These are phyloP conservation scores for Brassicogethes aeneus DNA, from an alignment of 2,888 invertebrate genomes.

Conservation along the genomic window DNA sequence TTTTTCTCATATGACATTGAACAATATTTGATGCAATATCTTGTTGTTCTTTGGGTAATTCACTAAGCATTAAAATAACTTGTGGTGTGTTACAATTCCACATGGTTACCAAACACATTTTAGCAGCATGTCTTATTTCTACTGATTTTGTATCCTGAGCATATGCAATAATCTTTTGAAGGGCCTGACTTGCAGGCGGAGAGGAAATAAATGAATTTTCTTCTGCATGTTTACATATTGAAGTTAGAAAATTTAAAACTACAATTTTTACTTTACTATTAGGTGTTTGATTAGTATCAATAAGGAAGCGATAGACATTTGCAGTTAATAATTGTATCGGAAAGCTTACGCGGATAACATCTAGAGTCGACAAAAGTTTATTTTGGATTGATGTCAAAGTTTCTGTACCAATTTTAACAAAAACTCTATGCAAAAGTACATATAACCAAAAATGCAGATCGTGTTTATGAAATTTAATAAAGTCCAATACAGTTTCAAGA, in stretches of 20 bases:
- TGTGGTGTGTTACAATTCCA: constrained; percentile 88
- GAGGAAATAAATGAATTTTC: constrained; percentile 39
- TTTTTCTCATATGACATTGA: constrained; percentile 63
- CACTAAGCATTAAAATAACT: constrained; percentile 71
- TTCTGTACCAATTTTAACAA: constrained; percentile 79
- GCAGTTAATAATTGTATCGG: constrained; percentile 57
- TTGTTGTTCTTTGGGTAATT: constrained; percentile 63
- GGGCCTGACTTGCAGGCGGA: constrained; percentile 51
- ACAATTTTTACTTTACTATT: constrained; percentile 73
- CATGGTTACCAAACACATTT: constrained; percentile 62
- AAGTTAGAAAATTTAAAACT: constrained; percentile 58
- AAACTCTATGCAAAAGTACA: constrained; percentile 64
- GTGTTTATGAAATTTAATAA: constrained; percentile 75
- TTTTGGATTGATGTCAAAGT: constrained; percentile 84
- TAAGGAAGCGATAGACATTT: constrained; percentile 69
- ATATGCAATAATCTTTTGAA: constrained; percentile 64
- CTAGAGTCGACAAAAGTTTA: constrained; percentile 80
- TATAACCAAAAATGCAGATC: constrained; percentile 92
- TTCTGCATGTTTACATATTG: constrained; percentile 58
- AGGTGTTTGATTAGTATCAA: constrained; percentile 89
- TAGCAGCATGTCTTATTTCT: constrained; percentile 57
- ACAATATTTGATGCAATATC: constrained; percentile 64
- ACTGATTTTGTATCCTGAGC: constrained; percentile 59
- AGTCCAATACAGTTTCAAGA: constrained; percentile 85
- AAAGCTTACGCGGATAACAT: constrained; percentile 63